Base-by-base conservation (phyloP, 2,797 vertebrate species). In the Psittacula echo region DNA sequence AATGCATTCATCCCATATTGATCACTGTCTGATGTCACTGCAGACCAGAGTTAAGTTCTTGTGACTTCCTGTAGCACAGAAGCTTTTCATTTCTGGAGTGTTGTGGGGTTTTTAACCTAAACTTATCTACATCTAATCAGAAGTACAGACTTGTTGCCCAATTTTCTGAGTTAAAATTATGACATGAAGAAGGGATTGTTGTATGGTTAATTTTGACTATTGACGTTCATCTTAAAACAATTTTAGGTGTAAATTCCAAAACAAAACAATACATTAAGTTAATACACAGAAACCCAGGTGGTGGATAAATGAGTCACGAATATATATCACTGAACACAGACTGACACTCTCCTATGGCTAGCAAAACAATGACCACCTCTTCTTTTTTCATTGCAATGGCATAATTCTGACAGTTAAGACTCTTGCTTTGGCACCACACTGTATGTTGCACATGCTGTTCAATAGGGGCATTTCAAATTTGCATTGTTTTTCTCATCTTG, bases 31-130 rank as follows among this genome's bases (percentile, higher is more conserved):
- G 44, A 68, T 54, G 10, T 32, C 56, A 77, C 24, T 64, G 29
- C 11, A 87, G 47, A 68, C 20, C 12, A 34, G 7, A 53, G 7
- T 22, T 45, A 39, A 76, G 72, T 7, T 73, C 62, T 60, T 62
- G 5, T 20, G 29, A 30, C 18, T 13, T 67, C n/a, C 53, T 50
- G 29, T 45, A 32, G 37, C 37, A 39, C 32, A 47, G 14, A 48
- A 27, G 10, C 2, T 78, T 80, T 44, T 51, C 13, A 16, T 44
- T 84, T 85, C n/a, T 10, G 9, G 29, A 8, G 11, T 89, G 19
- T 15, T 65, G 19, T 5, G n/a, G 32, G n/a, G 0, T 0, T 4
- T n/a, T 78, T 34, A 71, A 50, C 4, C 5, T 50, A 30, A 60
- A 41, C 7, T 53, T 70, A 8, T 21, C 29, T 48, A 29, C 5